A percentile compares a stretch with the other conserved stretches of the same genome.
Conservation (phyloP, 92 coral and sea anemone genomes). For the Diadumene lineata region DNA sequence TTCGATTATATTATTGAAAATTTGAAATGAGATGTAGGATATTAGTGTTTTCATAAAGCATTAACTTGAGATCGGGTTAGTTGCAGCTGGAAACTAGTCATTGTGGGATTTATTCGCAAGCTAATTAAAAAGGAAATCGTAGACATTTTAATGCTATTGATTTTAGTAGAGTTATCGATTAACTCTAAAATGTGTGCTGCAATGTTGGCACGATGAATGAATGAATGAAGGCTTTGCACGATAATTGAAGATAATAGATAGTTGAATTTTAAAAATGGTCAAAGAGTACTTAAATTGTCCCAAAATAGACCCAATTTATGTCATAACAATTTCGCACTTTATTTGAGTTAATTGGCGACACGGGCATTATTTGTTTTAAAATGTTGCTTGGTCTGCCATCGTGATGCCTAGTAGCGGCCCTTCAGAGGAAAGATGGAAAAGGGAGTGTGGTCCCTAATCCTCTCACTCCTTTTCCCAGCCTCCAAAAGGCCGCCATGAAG, state of each 20-base stretch:
- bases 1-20: too few species aligned
- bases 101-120: neutral
- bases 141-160: neutral
- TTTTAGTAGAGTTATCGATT: neutral
- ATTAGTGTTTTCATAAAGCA: too few species aligned
- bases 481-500: too few species aligned
- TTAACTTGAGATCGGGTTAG: too few species aligned
- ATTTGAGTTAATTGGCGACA: neutral
- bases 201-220: neutral
- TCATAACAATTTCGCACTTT: neutral
- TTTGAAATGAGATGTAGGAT: too few species aligned
- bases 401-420: too few species aligned
- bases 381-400: constrained; percentile 3
- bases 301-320: neutral
- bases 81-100: neutral
- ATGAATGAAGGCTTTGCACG: neutral
- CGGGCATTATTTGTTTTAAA: constrained; percentile 12
- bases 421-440: too few species aligned
- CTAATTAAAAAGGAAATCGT: neutral
- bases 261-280: neutral
- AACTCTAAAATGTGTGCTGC: neutral
- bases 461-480: too few species aligned
- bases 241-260: neutral
- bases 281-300: neutral
- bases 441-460: too few species aligned